Conservation (phyloP, 2,888 invertebrate genomes). For the Dicyrtomina minuta region DNA sequence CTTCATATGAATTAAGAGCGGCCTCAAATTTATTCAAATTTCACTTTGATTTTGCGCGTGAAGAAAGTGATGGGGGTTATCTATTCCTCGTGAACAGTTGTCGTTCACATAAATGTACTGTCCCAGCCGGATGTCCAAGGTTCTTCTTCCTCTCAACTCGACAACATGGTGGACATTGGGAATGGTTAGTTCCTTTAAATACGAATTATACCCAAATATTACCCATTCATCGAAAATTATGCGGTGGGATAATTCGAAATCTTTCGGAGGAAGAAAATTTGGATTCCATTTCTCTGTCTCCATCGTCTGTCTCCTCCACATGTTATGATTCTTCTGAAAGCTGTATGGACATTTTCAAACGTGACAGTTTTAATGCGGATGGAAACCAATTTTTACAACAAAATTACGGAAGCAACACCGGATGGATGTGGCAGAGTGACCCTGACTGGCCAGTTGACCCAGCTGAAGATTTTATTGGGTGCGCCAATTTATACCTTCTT, state of each 20-base stretch:
- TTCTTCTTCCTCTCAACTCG: not conserved
- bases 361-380: not conserved
- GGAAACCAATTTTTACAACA: not conserved
- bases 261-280: not conserved
- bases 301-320: not conserved
- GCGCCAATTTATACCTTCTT: constrained; percentile 6
- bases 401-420: not conserved
- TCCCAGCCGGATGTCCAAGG: not conserved
- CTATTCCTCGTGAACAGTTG: not conserved
- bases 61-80: not conserved
- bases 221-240: not conserved
- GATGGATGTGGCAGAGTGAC: constrained; percentile 3
- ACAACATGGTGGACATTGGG: constrained; percentile 6
- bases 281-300: not conserved
- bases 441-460: constrained; percentile 13
- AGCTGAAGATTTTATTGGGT: constrained; percentile 5
- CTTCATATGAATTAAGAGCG: not conserved
- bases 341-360: not conserved
- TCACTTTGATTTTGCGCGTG: constrained; percentile 8
- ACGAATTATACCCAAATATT: not conserved
- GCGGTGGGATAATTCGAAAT: not conserved
- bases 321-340: too few relatives aligned
- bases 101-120: not conserved
- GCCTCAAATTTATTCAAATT: not conserved
- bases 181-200: not conserved